Evolutionary conservation across 53 echinoderm and acorn worm species (phyloP).

Genomic region (Apostichopus leukothele): DNA sequence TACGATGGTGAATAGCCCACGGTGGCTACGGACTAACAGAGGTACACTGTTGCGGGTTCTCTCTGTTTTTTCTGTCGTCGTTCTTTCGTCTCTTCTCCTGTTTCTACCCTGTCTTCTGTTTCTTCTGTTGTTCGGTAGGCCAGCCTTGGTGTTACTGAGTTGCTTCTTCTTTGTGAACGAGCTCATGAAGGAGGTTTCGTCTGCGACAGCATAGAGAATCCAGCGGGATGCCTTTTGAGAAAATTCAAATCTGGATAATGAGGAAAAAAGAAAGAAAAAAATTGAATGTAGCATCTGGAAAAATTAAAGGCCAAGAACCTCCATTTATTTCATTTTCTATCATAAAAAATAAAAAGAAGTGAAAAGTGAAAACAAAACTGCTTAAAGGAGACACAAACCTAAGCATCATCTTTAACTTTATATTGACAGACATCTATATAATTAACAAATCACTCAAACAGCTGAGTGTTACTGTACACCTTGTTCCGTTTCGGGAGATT

Average conservation of each 20-base stretch:
- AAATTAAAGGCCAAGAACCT: no score
- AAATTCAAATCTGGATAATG: slow-evolving; percentile 61
- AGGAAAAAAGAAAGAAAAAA: background rate
- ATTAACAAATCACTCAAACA: no score
- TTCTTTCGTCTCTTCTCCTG: background rate
- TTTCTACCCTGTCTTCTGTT: background rate
- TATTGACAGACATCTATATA: no score
- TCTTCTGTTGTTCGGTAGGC: background rate
- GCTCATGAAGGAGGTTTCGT: slow-evolving; percentile 84
- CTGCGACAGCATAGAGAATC: slow-evolving; percentile 77
- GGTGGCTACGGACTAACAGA: background rate
- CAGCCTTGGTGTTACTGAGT: slow-evolving; percentile 29
- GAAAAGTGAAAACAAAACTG: no score
- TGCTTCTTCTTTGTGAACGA: slow-evolving; percentile 79
- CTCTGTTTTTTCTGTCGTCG: no score
- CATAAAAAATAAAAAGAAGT: no score
- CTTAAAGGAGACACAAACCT: no score
- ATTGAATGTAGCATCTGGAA: background rate
- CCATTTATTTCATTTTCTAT: no score
- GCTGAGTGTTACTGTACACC: no score
- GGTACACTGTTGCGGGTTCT: background rate
- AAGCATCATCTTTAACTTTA: no score
- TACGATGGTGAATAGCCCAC: slow-evolving; percentile 1
- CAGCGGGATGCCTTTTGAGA: slow-evolving; percentile 49
- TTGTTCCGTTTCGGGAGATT: no score